Conservation (phyloP, 2,113 vertebrate species). For the Todiramphus saurophagus region DNA sequence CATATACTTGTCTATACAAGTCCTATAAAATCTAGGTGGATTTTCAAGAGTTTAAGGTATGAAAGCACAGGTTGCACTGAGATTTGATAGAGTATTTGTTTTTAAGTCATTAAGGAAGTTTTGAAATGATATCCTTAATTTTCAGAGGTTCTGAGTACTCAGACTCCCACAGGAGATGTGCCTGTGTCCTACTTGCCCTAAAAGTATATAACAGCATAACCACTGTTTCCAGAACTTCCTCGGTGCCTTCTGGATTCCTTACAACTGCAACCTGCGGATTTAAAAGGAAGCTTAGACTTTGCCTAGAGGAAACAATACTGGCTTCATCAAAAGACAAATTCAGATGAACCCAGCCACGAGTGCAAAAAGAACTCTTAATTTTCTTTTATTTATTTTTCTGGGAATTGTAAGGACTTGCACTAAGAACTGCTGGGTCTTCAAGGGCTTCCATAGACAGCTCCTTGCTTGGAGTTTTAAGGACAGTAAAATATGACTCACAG, state of each 20-base stretch:
- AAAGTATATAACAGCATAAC: not conserved
- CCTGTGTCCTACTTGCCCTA: not conserved
- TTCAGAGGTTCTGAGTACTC: not conserved
- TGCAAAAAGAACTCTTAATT: constrained; percentile 34
- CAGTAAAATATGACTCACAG: constrained; percentile 70
- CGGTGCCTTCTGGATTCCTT: not conserved
- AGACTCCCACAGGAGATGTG: not conserved
- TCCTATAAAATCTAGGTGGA: not conserved
- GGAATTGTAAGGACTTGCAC: constrained; percentile 54
- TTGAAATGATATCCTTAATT: not conserved
- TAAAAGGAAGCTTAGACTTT: not conserved
- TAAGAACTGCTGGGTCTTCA: constrained; percentile 61
- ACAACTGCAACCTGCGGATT: constrained; percentile 10
- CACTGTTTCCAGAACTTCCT: not conserved
- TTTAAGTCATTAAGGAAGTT: not conserved
- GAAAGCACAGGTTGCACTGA: not conserved
- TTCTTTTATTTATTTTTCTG: constrained; percentile 50
- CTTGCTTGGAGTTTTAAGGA: constrained; percentile 71
- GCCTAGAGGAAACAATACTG: not conserved
- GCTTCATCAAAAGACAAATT: constrained; percentile 29
- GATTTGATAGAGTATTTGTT: not conserved
- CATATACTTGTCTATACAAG: not conserved
- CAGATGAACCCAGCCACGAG: constrained; percentile 8
- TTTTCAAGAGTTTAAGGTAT: not conserved
- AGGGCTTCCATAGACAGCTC: constrained; percentile 56